Evolutionary conservation across 2,888 invertebrate genomes (phyloP), one percentile per base, ranked within the genome.

Genomic region (Antitype chi): DNA sequence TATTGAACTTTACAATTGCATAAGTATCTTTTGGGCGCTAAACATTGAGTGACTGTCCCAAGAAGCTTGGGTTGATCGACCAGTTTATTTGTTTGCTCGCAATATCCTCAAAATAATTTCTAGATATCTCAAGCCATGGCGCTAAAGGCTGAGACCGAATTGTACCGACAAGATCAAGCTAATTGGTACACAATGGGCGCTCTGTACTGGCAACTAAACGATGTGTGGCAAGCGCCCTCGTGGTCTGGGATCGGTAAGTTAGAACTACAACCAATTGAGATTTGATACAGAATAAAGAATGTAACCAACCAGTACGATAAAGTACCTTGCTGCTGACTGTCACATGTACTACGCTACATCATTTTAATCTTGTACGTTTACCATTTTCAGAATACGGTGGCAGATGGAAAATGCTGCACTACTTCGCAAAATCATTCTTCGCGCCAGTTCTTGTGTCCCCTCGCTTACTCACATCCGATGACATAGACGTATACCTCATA

Each of bases 141-240:
- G 0, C 97, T 98, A 60, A 99, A 98, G 94, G 97, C 98, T 6
- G 98, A 99, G 94, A 98, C 99, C 0, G 99, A 99, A 91, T 97
- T 97, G 79, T 99, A 99, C 93, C 97, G 98, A 55, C 97, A 98
- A 89, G 97, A 94, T 69, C 95, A 95, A 88, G 90, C 89, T 2
- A 93, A 94, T 68, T 97, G 97, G 97, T 95, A 94, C 79, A 99
- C 99, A 0, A 99, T 99, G 99, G 99, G 99, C 0, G 99, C 99
- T 0, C 96, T 99, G 73, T 99, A 99, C 94, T 99, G 99, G 99
- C 99, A 99, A 94, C 95, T 99, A 20, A 99, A 99, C 93, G 99
- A 99, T 93, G 98, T 99, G 53, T 99, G 99, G 99, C 98, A 99
- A 89, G 99, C 99, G 0, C 99, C 99, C 0, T 98, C 99, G 0